A percentile compares a stretch with the other conserved stretches of the same genome.
phyloP scores from a whole-genome alignment of 2,113 vertebrate species.

The Numida meleagris region DNA sequence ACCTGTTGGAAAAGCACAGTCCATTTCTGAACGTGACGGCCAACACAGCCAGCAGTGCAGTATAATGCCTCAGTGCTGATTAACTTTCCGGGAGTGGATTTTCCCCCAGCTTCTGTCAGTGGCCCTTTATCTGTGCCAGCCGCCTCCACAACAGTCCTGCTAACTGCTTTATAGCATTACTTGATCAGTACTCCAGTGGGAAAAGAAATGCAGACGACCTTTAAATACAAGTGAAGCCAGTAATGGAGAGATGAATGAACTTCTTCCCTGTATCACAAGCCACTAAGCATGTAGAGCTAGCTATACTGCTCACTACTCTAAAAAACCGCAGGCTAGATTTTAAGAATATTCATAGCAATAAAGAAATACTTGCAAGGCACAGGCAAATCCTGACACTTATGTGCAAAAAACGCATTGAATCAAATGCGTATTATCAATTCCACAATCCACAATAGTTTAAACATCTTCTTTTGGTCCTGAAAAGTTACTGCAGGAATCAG shows the following conservation, averaged over 20 bases:
- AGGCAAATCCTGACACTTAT: background rate
- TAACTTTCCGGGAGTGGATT: background rate
- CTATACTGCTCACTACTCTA: background rate
- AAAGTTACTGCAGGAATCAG: background rate
- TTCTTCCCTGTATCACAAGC: background rate
- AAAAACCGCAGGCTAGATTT: background rate
- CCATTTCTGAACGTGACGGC: background rate
- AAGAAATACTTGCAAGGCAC: background rate
- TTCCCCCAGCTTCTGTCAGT: background rate
- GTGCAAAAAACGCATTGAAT: background rate
- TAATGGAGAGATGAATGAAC: background rate
- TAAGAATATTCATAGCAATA: background rate
- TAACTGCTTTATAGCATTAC: background rate
- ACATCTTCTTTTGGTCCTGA: background rate
- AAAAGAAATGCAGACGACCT: background rate
- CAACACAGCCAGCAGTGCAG: background rate
- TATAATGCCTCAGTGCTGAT: accelerated
- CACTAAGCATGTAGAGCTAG: background rate
- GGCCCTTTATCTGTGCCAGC: background rate
- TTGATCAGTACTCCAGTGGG: background rate
- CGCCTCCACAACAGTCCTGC: background rate
- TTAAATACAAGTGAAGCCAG: background rate
- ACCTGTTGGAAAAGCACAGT: slow-evolving; percentile 71
- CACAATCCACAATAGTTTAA: background rate
- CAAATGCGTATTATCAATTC: background rate